phyloP scores from a whole-genome alignment of 2,888 invertebrate species.

The Eupeodes luniger region DNA sequence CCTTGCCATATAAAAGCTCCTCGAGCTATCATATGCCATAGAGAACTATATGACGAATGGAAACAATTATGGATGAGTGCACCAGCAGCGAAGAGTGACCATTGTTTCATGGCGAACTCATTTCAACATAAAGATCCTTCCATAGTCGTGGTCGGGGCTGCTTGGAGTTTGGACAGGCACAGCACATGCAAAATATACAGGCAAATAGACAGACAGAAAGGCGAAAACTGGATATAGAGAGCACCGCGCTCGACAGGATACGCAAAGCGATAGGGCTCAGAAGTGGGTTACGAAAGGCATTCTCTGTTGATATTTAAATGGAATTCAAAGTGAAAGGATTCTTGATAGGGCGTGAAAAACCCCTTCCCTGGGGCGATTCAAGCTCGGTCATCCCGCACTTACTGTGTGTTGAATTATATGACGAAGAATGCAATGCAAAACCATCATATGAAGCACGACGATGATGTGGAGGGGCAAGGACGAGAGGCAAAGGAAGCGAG shows the following conservation, averaged over 20 bases:
- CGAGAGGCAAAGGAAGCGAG: conserved; percentile 6
- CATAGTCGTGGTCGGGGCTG: conserved; percentile 23
- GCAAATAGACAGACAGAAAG: conserved; percentile 42
- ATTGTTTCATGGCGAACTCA: conserved; percentile 70
- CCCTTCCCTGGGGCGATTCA: conserved; percentile 32
- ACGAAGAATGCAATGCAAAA: background rate
- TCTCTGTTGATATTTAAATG: conserved; percentile 71
- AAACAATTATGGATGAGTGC: conserved; percentile 70
- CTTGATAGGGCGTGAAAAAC: conserved; percentile 63
- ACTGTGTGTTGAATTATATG: conserved; percentile 53
- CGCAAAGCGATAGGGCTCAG: conserved; percentile 42
- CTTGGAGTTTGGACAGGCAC: conserved; percentile 15
- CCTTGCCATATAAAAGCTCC: conserved; percentile 23
- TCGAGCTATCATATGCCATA: conserved; percentile 52
- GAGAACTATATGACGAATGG: conserved; percentile 66
- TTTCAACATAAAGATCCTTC: conserved; percentile 67
- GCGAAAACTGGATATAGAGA: conserved; percentile 5
- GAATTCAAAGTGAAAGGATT: conserved; percentile 72
- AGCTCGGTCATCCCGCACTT: conserved; percentile 33
- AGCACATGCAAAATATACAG: background rate
- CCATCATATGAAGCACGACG: background rate
- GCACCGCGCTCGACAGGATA: conserved; percentile 15
- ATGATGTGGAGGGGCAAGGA: background rate
- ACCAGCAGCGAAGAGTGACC: conserved; percentile 54
- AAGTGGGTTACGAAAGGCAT: conserved; percentile 56